Percentiles rank a stretch among this genome's conserved stretches.
Evolutionary conservation across 2,888 invertebrate species (phyloP).

Genomic region (Cheiracanthium punctorium): DNA sequence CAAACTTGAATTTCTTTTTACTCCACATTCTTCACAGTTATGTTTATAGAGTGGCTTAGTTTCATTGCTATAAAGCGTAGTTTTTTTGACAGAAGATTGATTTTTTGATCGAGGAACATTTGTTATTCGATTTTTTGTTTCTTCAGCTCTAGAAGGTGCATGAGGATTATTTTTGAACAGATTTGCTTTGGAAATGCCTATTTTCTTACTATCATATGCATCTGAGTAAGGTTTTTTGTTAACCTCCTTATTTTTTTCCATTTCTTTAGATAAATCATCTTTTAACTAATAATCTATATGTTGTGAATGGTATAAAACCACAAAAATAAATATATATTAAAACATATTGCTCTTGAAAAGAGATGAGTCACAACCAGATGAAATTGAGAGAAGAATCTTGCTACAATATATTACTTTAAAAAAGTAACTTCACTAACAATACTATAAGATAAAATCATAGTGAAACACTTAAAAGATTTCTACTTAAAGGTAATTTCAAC

Average conservation of each 20-base stretch:
- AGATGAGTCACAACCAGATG: not conserved
- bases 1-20: constrained; percentile 26
- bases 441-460: not conserved
- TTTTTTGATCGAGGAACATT: constrained; percentile 40
- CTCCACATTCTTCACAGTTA: constrained; percentile 44
- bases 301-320: constrained; percentile 29
- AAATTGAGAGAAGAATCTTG: not conserved
- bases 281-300: constrained; percentile 23
- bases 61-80: constrained; percentile 32
- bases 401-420: not conserved
- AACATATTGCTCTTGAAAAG: not conserved
- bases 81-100: constrained; percentile 33
- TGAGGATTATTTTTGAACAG: constrained; percentile 32
- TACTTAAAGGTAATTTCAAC: too few species aligned
- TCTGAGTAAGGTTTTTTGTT: constrained; percentile 25
- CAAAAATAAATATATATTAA: not conserved
- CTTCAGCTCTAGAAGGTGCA: constrained; percentile 15
- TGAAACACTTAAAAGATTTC: not conserved
- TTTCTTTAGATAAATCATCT: constrained; percentile 42
- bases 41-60: constrained; percentile 34
- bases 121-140: constrained; percentile 17
- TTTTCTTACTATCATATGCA: constrained; percentile 34
- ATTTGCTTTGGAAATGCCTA: constrained; percentile 32
- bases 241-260: constrained; percentile 52
- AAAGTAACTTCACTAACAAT: not conserved